A percentile compares a stretch with the other conserved stretches of the same genome.
Conservation (phyloP, 2,797 vertebrate species). For the Hippoglossus hippoglossus region DNA sequence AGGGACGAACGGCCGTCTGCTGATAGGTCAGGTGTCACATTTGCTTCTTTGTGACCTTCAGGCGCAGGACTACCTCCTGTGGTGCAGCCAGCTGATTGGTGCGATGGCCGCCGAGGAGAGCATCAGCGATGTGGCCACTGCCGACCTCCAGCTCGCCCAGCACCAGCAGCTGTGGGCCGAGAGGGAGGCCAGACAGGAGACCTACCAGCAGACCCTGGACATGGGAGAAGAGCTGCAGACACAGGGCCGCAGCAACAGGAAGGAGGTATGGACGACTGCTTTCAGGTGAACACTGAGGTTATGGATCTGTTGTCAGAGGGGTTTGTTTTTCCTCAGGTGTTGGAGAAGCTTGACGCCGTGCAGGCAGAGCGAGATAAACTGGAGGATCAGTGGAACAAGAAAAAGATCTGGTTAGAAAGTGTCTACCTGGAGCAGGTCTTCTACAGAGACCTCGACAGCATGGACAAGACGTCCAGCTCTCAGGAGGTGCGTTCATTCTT, state of each 20-base stretch:
- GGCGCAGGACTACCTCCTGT: conserved; percentile 87
- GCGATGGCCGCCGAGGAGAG: conserved; percentile 86
- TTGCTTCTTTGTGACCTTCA: conserved; percentile 52
- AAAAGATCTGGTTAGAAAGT: conserved; percentile 84
- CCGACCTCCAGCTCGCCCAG: conserved; percentile 81
- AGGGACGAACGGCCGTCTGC: fast-evolving
- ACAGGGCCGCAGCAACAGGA: conserved; percentile 61
- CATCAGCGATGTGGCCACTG: conserved; percentile 82
- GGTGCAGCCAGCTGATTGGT: conserved; percentile 83
- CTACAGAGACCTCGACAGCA: conserved; percentile 84
- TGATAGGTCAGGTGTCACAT: not conserved
- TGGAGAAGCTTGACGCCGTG: conserved; percentile 83
- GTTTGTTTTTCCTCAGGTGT: conserved; percentile 68
- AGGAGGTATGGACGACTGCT: conserved; percentile 78
- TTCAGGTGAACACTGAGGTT: not conserved
- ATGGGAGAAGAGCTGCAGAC: conserved; percentile 83
- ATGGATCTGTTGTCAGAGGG: not conserved
- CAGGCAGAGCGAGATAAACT: conserved; percentile 78
- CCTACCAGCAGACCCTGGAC: conserved; percentile 73
- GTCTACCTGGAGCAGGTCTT: conserved; percentile 86
- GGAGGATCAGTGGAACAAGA: conserved; percentile 84
- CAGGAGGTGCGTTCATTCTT: conserved; percentile 83
- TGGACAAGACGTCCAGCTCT: conserved; percentile 85
- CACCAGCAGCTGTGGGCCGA: conserved; percentile 88
- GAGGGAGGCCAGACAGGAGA: conserved; percentile 85